Conservation (phyloP, 2,797 vertebrate species). For the Chelon auratus region DNA sequence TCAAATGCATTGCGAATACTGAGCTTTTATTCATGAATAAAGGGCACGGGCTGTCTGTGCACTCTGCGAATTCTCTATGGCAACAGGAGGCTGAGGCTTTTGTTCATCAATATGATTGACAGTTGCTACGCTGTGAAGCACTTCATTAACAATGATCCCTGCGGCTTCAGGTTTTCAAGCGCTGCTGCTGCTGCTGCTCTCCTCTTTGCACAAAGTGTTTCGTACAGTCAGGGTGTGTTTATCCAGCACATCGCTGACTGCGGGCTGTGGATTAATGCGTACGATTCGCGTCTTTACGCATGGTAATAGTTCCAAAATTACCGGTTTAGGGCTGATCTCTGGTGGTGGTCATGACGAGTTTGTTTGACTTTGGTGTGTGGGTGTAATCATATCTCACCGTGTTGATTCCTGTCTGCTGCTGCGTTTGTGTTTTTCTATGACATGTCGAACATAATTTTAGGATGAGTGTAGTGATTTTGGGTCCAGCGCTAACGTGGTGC, state of each 20-base stretch:
- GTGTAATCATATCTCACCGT: too few relatives aligned
- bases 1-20: too few relatives aligned
- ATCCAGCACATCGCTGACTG: neutral
- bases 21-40: slow-evolving; percentile 5
- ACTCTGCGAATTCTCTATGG: slow-evolving; percentile 34
- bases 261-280: slow-evolving; percentile 18
- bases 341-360: neutral
- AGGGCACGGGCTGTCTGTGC: neutral
- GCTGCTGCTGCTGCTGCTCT: neutral
- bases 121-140: slow-evolving; percentile 25
- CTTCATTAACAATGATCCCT: slow-evolving; percentile 27
- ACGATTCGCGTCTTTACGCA: slow-evolving; percentile 24
- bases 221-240: neutral
- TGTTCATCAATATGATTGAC: slow-evolving; percentile 43
- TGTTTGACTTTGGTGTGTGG: neutral
- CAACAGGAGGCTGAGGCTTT: slow-evolving; percentile 50
- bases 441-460: neutral
- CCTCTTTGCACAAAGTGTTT: neutral
- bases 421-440: too few relatives aligned
- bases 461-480: neutral
- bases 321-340: too few relatives aligned
- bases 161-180: neutral
- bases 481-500: slow-evolving; percentile 1
- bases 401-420: too few relatives aligned
- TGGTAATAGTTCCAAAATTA: slow-evolving; percentile 19